These are phyloP conservation scores for Hypanus sabinus DNA, from an alignment of 2,113 vertebrate genomes.

Conservation along the genomic window DNA sequence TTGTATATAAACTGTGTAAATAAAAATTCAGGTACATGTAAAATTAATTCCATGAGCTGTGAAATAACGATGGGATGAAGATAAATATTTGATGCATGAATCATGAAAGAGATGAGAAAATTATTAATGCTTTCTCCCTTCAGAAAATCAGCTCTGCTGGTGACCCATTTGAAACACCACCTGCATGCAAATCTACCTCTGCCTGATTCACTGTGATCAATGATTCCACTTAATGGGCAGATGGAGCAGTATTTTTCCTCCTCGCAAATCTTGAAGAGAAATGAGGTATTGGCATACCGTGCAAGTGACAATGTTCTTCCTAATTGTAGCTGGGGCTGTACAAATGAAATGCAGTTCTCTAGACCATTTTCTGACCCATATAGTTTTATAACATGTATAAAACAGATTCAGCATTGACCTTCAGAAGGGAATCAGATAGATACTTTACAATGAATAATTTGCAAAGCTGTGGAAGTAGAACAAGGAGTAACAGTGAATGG, in stretches of 20 bases:
- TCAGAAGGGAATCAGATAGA: background rate
- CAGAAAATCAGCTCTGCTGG: background rate
- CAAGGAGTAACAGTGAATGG: background rate
- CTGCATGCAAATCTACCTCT: no score
- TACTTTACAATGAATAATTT: background rate
- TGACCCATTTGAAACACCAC: background rate
- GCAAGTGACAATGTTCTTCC: background rate
- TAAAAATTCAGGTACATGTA: background rate
- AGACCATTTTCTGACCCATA: background rate
- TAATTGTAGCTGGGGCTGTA: background rate
- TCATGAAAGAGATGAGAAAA: background rate
- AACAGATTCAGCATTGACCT: background rate
- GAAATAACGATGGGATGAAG: background rate
- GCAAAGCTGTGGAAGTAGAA: background rate
- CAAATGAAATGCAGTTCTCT: background rate
- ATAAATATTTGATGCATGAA: background rate
- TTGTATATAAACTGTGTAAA: no score
- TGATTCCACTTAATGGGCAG: background rate
- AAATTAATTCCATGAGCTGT: background rate
- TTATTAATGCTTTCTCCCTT: background rate
- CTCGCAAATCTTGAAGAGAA: background rate
- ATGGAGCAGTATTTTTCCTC: background rate
- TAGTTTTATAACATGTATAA: background rate
- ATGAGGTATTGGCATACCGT: background rate
- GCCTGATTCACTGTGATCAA: background rate